Conservation (phyloP, 1,140 invertebrate species). For the Eupeodes corollae region DNA sequence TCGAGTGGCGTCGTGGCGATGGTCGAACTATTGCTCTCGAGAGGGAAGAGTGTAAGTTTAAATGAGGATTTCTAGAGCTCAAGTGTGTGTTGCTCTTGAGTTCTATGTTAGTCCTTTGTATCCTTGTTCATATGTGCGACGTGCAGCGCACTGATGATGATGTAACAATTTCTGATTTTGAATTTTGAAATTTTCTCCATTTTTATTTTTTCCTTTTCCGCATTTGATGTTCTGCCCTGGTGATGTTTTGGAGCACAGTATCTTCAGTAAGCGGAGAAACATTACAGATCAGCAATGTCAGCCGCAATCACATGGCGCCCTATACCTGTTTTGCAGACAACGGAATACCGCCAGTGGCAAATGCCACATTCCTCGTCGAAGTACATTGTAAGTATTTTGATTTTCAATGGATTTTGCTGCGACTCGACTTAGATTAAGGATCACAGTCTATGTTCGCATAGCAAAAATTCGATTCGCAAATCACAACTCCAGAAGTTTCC, state of each 20-base stretch:
- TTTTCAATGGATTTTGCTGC: neutral
- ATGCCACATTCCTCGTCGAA: slow-evolving; percentile 68
- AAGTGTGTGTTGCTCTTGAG: slow-evolving; percentile 11
- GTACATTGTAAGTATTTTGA: slow-evolving; percentile 69
- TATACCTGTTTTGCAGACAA: slow-evolving; percentile 82
- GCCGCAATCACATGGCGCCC: slow-evolving; percentile 72
- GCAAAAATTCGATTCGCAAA: neutral
- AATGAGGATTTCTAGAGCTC: slow-evolving; percentile 17
- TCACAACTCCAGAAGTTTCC: neutral
- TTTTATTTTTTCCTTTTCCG: neutral
- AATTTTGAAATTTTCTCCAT: neutral
- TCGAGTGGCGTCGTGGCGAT: slow-evolving; percentile 66
- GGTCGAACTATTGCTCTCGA: slow-evolving; percentile 47
- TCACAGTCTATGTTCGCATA: too few relatives aligned
- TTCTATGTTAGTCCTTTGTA: neutral
- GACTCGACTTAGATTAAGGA: too few relatives aligned
- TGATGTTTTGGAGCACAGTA: slow-evolving; percentile 29
- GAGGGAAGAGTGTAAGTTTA: slow-evolving; percentile 36
- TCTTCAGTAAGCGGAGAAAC: slow-evolving; percentile 56
- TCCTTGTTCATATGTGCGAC: neutral
- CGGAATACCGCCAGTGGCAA: slow-evolving; percentile 70
- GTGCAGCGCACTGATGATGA: neutral
- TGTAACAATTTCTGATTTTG: neutral
- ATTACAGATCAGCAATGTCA: slow-evolving; percentile 70
- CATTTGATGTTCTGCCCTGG: neutral